Base-by-base conservation (phyloP, 2,113 vertebrate species). In the Natator depressus region DNA sequence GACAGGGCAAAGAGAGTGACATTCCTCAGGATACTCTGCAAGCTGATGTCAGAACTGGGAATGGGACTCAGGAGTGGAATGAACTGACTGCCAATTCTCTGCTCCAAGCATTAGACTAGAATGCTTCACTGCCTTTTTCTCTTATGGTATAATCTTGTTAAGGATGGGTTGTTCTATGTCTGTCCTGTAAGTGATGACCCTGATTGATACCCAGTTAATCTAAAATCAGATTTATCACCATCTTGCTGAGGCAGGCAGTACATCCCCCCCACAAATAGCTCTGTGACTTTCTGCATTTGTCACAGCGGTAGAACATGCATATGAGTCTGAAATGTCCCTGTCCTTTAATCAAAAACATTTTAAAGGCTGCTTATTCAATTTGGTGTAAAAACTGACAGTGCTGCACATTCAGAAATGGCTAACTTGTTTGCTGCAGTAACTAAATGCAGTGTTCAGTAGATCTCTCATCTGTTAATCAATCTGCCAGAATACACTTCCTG, bases 401-500 rank as follows among this genome's bases (percentile, higher is more conserved):
- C 84, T 42, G 84, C 42, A 14, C 46, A 57, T 0, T 3, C 29
- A 27, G 20, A 54, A 16, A 31, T 16, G 82, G 13, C n/a, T 22
- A 22, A 65, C 76, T 57, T 2, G 0, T 1, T 42, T 1, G 1
- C 49, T 10, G 50, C 1, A 1, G 17, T 8, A 78, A 20, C 38
- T 42, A 38, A 57, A 46, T 7, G 1, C n/a, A 50, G 82, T 35
- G 25, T 38, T 62, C 57, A 24, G 79, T 38, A 42, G 46, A 65
- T 12, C 7, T 82, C 42, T 13, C 0, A 81, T 49, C 35, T 35
- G 2, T 2, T 19, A 24, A 2, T 25, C 76, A 46, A 50, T 3
- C 0, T 2, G 38, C 25, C 27, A 42, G 53, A 54, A 19, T 29
- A 59, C 38, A 19, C 82, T 59, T 6, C 55, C 0, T 3, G 12